Conservation (phyloP, 2,797 vertebrate species). For the Parambassis ranga region DNA sequence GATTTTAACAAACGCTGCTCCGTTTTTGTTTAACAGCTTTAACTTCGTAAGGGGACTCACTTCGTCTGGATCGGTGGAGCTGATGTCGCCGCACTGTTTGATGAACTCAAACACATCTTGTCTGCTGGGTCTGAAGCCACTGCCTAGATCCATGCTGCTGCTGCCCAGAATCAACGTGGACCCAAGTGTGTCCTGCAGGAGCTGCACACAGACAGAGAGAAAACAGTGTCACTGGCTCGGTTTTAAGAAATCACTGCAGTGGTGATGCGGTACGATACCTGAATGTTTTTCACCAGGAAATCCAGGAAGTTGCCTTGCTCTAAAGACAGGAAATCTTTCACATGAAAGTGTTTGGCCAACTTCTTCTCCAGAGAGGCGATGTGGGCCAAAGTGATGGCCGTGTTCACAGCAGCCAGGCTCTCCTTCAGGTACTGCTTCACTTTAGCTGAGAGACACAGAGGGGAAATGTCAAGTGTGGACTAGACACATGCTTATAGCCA, state of each 20-base stretch:
- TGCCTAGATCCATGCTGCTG: conserved; percentile 25
- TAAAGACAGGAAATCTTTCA: conserved; percentile 74
- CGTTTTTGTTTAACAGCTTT: not conserved
- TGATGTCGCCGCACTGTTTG: conserved; percentile 76
- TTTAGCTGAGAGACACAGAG: conserved; percentile 58
- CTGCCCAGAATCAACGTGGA: conserved; percentile 61
- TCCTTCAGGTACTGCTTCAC: conserved; percentile 77
- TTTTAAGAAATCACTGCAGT: not conserved
- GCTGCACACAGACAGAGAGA: conserved; percentile 49
- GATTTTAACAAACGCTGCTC: not conserved
- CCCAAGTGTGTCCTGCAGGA: conserved; percentile 77
- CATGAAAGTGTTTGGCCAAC: conserved; percentile 73
- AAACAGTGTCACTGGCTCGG: not conserved
- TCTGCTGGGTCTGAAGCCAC: conserved; percentile 74
- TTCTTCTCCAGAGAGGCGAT: conserved; percentile 76
- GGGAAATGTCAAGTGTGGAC: not conserved
- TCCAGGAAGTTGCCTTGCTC: conserved; percentile 79
- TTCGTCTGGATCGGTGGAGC: conserved; percentile 56
- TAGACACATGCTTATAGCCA: not conserved
- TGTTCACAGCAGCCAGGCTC: conserved; percentile 57
- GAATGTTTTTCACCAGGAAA: conserved; percentile 77
- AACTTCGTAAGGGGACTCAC: conserved; percentile 73
- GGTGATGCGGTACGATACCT: conserved; percentile 53
- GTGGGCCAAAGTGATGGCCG: conserved; percentile 62
- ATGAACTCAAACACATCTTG: conserved; percentile 85